Conservation (phyloP, 2,797 vertebrate species). For the Odontamblyopus rebecca region DNA sequence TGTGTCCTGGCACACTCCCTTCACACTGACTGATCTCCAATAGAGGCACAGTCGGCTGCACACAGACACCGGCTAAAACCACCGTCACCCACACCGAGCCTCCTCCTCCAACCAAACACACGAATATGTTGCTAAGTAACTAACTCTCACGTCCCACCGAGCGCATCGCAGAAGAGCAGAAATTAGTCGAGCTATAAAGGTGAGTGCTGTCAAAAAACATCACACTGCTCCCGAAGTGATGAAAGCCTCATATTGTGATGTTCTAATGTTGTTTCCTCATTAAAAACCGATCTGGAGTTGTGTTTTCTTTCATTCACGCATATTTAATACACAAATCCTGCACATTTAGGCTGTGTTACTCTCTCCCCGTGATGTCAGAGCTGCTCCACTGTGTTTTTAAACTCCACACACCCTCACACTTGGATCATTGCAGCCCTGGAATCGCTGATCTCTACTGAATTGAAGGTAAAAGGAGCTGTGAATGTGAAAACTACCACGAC, state of each 20-base stretch:
- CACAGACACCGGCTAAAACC: not conserved
- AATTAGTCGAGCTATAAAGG: slow-evolving; percentile 16
- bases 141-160: slow-evolving; percentile 44
- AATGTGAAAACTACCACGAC: too few relatives aligned
- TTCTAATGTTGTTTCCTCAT: too few relatives aligned
- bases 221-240: not conserved
- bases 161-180: slow-evolving; percentile 36
- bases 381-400: too few relatives aligned
- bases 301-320: too few relatives aligned
- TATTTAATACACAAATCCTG: too few relatives aligned
- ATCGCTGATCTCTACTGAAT: too few relatives aligned
- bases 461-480: too few relatives aligned
- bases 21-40: slow-evolving; percentile 66
- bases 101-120: slow-evolving; percentile 43
- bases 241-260: not conserved
- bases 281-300: too few relatives aligned
- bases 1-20: slow-evolving; percentile 20
- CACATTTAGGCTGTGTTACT: too few relatives aligned
- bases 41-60: slow-evolving; percentile 74
- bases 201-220: not conserved
- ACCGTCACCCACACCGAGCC: slow-evolving; percentile 12
- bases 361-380: too few relatives aligned
- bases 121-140: slow-evolving; percentile 72
- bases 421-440: too few relatives aligned
- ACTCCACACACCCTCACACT: too few relatives aligned